Evolutionary conservation across 2,113 vertebrate species (phyloP), one percentile per base, ranked within the genome.

Genomic region (Mustela lutreola): DNA sequence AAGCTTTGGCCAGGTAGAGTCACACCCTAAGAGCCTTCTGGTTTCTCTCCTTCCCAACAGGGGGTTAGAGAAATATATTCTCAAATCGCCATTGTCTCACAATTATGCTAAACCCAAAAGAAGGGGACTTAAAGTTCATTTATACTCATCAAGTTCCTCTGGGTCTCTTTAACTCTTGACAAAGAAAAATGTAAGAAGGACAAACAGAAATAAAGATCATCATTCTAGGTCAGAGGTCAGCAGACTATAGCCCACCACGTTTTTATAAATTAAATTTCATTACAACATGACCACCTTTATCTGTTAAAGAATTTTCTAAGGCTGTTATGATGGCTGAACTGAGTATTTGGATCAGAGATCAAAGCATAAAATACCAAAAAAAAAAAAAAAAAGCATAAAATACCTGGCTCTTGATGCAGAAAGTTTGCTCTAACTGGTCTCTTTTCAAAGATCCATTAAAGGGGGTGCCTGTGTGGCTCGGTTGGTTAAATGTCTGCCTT

Each of bases 11-110:
- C 82, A 97, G 81, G 33, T 18, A 70, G 2, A 89, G 22, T 79
- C 60, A 56, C 42, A 39, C 58, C 73, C 85, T 78, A 56, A 94
- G 89, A 91, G 42, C 56, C 60, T 94, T 92, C 48, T 93, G 50
- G 79, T 86, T 97, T 95, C 60, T 93, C 56, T 82, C 83, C n/a
- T 94, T 96, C 82, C 95, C 89, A 93, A 91, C 31, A 97, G 19
- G 53, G 28, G 42, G 76, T 94, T 95, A 89, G 58, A 78, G 33
- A 97, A 95, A 60, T 76, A 87, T 48, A 80, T 95, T 94, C n/a
- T 48, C 62, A 95, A 73, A 91, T 83, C 67, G 76, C 56, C 28
- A 84, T 0, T 82, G 42, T 21, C 63, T 97, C 79, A 79, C 36
- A 82, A 79, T 82, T 81, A 95, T 33, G 53, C 48, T 83, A 91